Evolutionary conservation across 2,888 invertebrate genomes (phyloP).

Genomic region (Andrena haemorrhoa): DNA sequence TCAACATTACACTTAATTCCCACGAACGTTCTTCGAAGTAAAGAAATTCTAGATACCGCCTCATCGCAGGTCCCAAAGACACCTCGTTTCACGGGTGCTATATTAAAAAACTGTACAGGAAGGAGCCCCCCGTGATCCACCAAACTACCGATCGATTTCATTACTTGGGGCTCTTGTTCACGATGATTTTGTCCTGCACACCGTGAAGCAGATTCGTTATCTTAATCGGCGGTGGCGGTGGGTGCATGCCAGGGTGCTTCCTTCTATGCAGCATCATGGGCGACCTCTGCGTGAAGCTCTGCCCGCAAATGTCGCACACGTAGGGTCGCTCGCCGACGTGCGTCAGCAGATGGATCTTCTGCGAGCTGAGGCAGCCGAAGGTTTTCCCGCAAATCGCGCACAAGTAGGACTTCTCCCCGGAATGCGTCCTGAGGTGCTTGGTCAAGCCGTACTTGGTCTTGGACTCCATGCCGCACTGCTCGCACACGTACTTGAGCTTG

Average conservation of each 20-base stretch:
- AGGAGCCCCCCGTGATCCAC: neutral
- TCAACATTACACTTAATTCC: constrained; percentile 5
- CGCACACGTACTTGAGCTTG: constrained; percentile 80
- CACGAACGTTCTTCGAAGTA: constrained; percentile 5
- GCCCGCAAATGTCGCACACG: constrained; percentile 81
- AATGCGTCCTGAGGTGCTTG: constrained; percentile 80
- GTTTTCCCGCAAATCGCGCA: constrained; percentile 81
- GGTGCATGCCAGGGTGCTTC: constrained; percentile 80
- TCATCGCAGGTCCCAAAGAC: neutral
- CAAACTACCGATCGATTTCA: neutral
- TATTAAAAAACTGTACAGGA: constrained; percentile 30
- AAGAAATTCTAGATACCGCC: neutral
- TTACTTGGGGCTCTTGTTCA: constrained; percentile 71
- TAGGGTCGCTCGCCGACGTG: constrained; percentile 81
- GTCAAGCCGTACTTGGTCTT: constrained; percentile 80
- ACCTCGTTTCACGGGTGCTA: neutral
- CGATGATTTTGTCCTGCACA: constrained; percentile 78
- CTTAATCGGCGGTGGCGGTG: constrained; percentile 81
- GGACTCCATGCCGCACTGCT: constrained; percentile 82
- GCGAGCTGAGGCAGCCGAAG: constrained; percentile 79
- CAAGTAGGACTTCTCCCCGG: constrained; percentile 79
- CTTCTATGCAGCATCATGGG: constrained; percentile 81
- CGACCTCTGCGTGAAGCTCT: constrained; percentile 81
- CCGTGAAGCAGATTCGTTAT: constrained; percentile 81
- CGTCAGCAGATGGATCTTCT: constrained; percentile 78